Evolutionary conservation across 2,797 vertebrate genomes (phyloP), one percentile per base, ranked within the genome.

Genomic region (Sparus aurata): DNA sequence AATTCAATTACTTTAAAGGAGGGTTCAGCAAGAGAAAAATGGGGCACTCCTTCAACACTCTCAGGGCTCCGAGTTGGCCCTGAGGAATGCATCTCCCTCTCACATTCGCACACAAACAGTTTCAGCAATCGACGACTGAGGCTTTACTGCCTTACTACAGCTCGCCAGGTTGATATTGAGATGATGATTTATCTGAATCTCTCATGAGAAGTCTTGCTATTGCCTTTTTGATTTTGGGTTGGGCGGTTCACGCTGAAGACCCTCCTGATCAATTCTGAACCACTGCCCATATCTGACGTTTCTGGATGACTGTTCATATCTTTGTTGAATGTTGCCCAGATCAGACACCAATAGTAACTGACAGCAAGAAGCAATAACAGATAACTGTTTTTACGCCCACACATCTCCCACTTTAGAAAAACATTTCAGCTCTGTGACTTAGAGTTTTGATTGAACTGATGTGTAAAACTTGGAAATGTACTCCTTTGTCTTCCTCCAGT

Each of bases 1-100:
- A 93, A 94, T 93, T 93, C 91, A 92, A 94, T 94, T 92, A 93
- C 89, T 91, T 90, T 90, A 49, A 34, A 83, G 77, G 68, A 89
- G 69, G 86, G 80, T 87, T 92, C 73, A 12, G 84, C 9, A 58
- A 82, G 85, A 91, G 87, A 86, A 91, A 93, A 91, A 93, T 88
- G 89, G 85, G 78, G 58, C 80, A 73, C 86, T 89, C 82, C 83
- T 80, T 82, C 76, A 60, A 76, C 78, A 63, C 82, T 86, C 89
- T 17, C 5, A 20, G 52, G 74, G 72, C 73, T 73, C 41, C 2
- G 22, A 71, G 86, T 77, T 67, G 75, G 67, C 86, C 79, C 79
- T 12, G 63, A 84, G 85, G 85, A 90, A 83, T 59, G 76, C 76
- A 59, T 85, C 82, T 73, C 54, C 69, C 54, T 57, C 72, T 57